phyloP scores from a whole-genome alignment of 2,888 invertebrate genomes.

The Diadegma fenestrale region DNA sequence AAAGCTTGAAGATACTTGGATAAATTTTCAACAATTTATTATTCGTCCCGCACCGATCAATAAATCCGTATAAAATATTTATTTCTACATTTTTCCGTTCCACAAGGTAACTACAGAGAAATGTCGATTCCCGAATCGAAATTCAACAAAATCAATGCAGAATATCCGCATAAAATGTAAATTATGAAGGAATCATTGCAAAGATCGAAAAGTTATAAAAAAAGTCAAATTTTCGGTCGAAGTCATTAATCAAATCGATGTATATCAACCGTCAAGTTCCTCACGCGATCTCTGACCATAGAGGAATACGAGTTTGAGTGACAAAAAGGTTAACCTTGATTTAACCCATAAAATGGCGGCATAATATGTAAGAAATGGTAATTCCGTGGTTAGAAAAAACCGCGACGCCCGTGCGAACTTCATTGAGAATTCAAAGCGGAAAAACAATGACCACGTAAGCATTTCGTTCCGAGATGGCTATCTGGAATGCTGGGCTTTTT shows the following conservation, averaged over 20 bases:
- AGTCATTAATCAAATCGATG: not conserved
- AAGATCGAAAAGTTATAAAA: not conserved
- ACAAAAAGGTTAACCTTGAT: constrained; percentile 73
- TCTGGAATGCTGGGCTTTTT: not conserved
- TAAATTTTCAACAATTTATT: not conserved
- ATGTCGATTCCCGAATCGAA: not conserved
- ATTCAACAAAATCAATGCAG: not conserved
- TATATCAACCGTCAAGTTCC: not conserved
- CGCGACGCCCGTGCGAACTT: constrained; percentile 45
- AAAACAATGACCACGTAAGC: constrained; percentile 43
- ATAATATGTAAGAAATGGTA: not conserved
- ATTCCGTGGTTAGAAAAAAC: constrained; percentile 31
- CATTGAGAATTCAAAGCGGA: constrained; percentile 40
- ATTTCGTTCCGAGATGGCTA: constrained; percentile 5
- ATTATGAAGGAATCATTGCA: not conserved
- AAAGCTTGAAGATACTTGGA: not conserved
- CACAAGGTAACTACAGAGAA: not conserved
- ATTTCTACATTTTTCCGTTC: not conserved
- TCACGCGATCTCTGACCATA: not conserved
- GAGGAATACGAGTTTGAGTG: not conserved
- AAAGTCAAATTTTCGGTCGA: not conserved
- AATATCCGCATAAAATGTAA: not conserved
- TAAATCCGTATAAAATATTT: not conserved
- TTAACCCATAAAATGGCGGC: constrained; percentile 48
- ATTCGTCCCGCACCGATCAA: not conserved